These are phyloP conservation scores for Sigmodon hispidus DNA, from an alignment of 2,113 vertebrate species.

Conservation along the genomic window DNA sequence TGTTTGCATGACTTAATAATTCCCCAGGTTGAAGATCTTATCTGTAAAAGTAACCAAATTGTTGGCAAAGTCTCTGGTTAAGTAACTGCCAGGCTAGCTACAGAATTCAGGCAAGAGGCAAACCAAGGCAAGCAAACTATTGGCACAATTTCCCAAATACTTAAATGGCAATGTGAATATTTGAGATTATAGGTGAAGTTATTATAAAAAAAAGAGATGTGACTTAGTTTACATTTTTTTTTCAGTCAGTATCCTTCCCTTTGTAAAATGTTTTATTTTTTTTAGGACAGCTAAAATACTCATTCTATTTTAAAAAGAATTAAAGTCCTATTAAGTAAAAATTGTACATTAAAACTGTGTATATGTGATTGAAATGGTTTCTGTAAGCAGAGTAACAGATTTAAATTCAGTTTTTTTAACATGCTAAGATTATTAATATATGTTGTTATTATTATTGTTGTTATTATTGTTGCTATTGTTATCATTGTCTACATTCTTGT, in stretches of 20 bases:
- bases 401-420: constrained; percentile 15
- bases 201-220: constrained; percentile 57
- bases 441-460: constrained; percentile 38
- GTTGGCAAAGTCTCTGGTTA: constrained; percentile 40
- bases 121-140: constrained; percentile 51
- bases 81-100: constrained; percentile 44
- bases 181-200: constrained; percentile 59
- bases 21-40: not conserved
- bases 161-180: constrained; percentile 52
- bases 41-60: constrained; percentile 46
- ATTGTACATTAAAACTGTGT: constrained; percentile 51
- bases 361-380: constrained; percentile 51
- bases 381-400: constrained; percentile 49
- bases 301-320: constrained; percentile 25
- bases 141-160: constrained; percentile 69
- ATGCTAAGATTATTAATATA: constrained; percentile 26
- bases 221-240: constrained; percentile 43
- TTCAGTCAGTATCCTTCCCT: constrained; percentile 58
- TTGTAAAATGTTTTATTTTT: constrained; percentile 39
- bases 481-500: constrained; percentile 12
- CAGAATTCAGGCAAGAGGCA: constrained; percentile 22
- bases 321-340: constrained; percentile 58
- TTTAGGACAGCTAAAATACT: constrained; percentile 36
- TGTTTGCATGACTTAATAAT: constrained; percentile 45
- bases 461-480: not conserved